A percentile compares a stretch with the other conserved stretches of the same genome.
phyloP scores from a whole-genome alignment of 35 echinoderm and acorn worm genomes.

The Chiridota heheva region DNA sequence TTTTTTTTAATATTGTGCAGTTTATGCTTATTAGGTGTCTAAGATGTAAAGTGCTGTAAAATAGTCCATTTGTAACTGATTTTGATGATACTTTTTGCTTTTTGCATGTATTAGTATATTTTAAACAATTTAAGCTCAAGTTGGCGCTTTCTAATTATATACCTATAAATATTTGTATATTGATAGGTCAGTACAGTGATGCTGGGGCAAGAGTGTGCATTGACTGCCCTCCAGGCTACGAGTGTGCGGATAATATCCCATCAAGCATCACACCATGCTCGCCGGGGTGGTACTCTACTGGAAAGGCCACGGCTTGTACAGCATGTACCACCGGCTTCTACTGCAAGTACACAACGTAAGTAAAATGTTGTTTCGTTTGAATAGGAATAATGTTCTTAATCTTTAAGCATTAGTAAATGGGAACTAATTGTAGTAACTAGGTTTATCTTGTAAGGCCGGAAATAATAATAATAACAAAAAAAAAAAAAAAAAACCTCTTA shows the following conservation, averaged over 20 bases:
- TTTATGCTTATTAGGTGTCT: too few species aligned
- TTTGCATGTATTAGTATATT: too few species aligned
- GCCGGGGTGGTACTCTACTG: slow-evolving; percentile 73
- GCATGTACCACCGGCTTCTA: slow-evolving; percentile 66
- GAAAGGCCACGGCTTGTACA: slow-evolving; percentile 65
- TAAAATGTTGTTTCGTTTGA: background rate
- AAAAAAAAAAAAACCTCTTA: background rate
- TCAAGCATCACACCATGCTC: slow-evolving; percentile 48
- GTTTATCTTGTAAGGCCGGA: background rate
- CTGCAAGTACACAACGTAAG: slow-evolving; percentile 78
- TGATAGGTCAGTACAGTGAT: slow-evolving; percentile 81
- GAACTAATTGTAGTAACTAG: background rate
- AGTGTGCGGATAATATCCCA: slow-evolving; percentile 53
- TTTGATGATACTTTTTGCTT: too few species aligned
- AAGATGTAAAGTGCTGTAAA: too few species aligned
- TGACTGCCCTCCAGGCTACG: slow-evolving; percentile 81
- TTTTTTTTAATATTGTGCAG: too few species aligned
- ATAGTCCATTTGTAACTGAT: too few species aligned
- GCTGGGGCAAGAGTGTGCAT: slow-evolving; percentile 62
- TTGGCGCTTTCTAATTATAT: too few species aligned
- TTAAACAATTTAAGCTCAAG: too few species aligned
- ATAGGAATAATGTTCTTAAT: background rate
- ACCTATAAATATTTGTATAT: too few species aligned
- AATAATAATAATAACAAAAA: background rate
- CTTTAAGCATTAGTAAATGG: background rate